Base-by-base conservation (phyloP, 2,113 vertebrate species). In the Jacana jacana region DNA sequence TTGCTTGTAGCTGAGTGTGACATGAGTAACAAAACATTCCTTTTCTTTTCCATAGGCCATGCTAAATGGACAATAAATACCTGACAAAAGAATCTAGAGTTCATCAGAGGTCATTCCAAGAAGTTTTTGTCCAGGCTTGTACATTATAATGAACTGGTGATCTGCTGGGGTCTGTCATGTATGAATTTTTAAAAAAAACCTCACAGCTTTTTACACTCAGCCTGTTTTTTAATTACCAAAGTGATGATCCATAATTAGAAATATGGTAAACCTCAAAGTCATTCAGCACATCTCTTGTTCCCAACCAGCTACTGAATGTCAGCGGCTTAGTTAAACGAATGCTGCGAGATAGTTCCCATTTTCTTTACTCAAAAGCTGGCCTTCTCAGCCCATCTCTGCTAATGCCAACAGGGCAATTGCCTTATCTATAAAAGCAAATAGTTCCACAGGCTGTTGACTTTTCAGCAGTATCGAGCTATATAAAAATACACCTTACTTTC, bases 61-160 rank as follows among this genome's bases (percentile, higher is more conserved):
- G 35, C 39, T 77, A 84, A 91, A 79, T 54, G 86, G 55, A 70
- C 92, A 94, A 89, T 81, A 95, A 92, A 94, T 96, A 84, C 93
- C 90, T 93, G 88, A 88, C 52, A 94, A 54, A 94, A 63, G 68
- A 68, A 95, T 75, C 80, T 91, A n/a, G 31, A 81, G 76, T 79
- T 95, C 91, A 92, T 83, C 91, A 86, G 4, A 64, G 72, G 57
- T 86, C 79, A 72, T 91, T 65, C 33, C 40, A 72, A 78, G 84
- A 48, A 71, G 46, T 30, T 91, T 90, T 90, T 84, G 60, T 80
- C 64, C 71, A 69, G 81, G 42, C 78, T 51, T 3, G 82, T 65
- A 54, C 52, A 49, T 49, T 51, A 71, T 20, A 77, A 83, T 39
- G 52, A 73, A 25, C 42, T 39, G 46, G 40, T 64, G 68, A 46